Base-by-base conservation (phyloP, 1,140 invertebrate species). In the Drosophila suzukii region DNA sequence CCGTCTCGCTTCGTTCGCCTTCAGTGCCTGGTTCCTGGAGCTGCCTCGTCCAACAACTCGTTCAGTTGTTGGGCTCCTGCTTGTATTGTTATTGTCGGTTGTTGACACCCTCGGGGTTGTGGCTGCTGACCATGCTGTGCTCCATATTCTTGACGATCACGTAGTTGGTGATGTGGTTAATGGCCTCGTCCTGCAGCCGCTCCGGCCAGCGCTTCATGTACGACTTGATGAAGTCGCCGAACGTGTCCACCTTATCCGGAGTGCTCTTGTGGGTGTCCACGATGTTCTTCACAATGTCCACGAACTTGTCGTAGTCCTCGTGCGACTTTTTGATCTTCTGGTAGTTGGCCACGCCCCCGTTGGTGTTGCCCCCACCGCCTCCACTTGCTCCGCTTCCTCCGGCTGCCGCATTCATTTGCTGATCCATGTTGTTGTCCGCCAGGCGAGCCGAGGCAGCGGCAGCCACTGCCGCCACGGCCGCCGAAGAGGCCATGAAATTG, bases 121-220 rank as follows among this genome's bases (percentile, higher is more conserved):
- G 84, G 46, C 68, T 70, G 54, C 75, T 78, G 65, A 78, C 89
- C 75, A 92, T 84, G 58, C 79, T 90, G 44, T 92, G 84, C 61
- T 92, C 91, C 91, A 92, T 92, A n/a, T 92, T 92, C 77, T 92
- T 92, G 34, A 92, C 91, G 71, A 91, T 83, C 49, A 92, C 86
- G 60, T 92, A 92, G 66, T 92, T 92, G 10, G 91, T 92, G 55
- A 92, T 92, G 36, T 92, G 91, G 75, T 91, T 92, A 47, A 92
- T 92, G 53, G 91, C 91, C 79, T 92, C 91, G 51, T 92, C 91
- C 78, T 92, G 91, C 12, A 92, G 58, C 13, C 91, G 84, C 41
- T 92, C 91, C 1, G 91, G 91, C 91, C 91, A 92, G 36, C 91
- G 90, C 63, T 78, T 86, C 81, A 92, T 91, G 13, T 92, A 92